A percentile compares a stretch with the other conserved stretches of the same genome.
These are phyloP conservation scores for Cephus nigrinus DNA, from an alignment of 2,888 invertebrate genomes.

Conservation along the genomic window DNA sequence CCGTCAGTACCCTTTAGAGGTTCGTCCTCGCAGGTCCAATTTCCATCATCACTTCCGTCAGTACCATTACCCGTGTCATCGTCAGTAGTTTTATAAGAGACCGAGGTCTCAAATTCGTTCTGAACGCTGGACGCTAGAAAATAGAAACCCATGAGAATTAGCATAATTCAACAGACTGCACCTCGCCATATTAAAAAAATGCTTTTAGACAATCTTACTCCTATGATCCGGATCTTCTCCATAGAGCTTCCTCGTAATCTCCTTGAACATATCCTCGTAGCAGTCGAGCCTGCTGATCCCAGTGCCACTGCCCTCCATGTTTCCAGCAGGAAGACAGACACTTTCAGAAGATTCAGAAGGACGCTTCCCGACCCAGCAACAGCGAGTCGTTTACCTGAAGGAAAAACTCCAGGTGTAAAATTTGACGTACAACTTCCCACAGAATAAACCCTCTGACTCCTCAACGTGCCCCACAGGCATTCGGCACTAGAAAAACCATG, in stretches of 20 bases:
- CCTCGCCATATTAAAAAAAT: neutral
- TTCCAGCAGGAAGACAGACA: neutral
- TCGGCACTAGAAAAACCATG: neutral
- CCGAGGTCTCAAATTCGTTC: constrained; percentile 64
- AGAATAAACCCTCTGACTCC: neutral
- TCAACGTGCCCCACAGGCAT: neutral
- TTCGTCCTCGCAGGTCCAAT: constrained; percentile 62
- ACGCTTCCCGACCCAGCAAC: neutral
- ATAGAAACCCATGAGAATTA: neutral
- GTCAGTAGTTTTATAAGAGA: constrained; percentile 53
- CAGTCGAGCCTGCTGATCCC: constrained; percentile 70
- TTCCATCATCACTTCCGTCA: constrained; percentile 60
- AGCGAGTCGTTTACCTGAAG: constrained; percentile 17
- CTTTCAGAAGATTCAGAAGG: neutral
- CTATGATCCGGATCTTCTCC: constrained; percentile 77
- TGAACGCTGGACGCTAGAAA: constrained; percentile 61
- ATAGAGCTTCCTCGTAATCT: constrained; percentile 91
- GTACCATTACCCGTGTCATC: constrained; percentile 60
- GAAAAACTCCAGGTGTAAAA: neutral
- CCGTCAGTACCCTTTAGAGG: constrained; percentile 62
- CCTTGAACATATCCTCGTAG: constrained; percentile 90
- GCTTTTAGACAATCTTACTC: constrained; percentile 53
- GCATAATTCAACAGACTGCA: neutral
- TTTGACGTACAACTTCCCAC: neutral
- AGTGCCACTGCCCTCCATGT: constrained; percentile 58